Conservation (phyloP, 2,113 vertebrate genomes). For the Donacobius atricapilla region DNA sequence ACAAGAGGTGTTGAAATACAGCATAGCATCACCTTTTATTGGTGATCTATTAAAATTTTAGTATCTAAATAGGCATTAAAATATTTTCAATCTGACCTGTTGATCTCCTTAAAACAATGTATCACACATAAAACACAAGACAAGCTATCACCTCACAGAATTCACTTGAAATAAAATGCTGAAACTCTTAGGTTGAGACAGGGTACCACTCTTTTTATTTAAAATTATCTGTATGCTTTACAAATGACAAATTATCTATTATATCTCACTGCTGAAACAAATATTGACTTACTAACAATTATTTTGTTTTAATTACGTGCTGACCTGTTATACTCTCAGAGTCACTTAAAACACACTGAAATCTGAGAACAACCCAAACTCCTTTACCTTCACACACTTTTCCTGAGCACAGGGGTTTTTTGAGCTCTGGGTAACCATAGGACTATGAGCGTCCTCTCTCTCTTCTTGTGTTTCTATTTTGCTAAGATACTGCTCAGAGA, state of each 20-base stretch:
- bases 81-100: neutral
- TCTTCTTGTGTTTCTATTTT: slow-evolving; percentile 58
- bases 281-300: neutral
- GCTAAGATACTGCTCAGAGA: slow-evolving; percentile 75
- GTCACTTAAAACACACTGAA: neutral
- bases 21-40: neutral
- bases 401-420: slow-evolving; percentile 65
- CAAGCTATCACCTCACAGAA: neutral
- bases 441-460: slow-evolving; percentile 33
- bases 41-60: neutral
- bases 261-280: neutral
- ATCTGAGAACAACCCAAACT: neutral
- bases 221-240: neutral
- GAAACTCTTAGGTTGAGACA: neutral
- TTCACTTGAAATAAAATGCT: neutral
- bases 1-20: neutral
- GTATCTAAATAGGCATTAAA: neutral
- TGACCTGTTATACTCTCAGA: neutral
- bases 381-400: slow-evolving; percentile 82
- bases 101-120: neutral
- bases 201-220: neutral
- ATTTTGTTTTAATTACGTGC: neutral
- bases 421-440: neutral
- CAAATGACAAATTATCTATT: neutral
- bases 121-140: neutral